A percentile compares a stretch with the other conserved stretches of the same genome.
phyloP scores from a whole-genome alignment of 2,113 vertebrate genomes.

The Puffinus mauretanicus region DNA sequence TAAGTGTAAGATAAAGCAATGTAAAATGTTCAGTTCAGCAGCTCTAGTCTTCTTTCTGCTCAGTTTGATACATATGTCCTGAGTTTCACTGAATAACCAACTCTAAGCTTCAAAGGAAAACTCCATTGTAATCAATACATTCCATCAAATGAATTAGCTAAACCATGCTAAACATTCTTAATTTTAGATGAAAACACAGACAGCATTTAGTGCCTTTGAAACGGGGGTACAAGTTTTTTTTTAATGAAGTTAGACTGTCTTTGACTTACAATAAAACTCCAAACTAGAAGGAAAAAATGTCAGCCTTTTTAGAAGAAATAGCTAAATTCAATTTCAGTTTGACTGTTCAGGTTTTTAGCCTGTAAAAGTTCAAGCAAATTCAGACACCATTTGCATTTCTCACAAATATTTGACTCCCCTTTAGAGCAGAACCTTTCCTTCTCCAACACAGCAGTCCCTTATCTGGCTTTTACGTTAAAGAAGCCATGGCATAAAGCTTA shows the following conservation, averaged over 20 bases:
- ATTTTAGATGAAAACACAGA: not conserved
- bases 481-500: not conserved
- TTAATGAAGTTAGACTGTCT: not conserved
- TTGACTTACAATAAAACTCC: not conserved
- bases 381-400: not conserved
- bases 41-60: not conserved
- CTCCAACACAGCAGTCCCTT: not conserved
- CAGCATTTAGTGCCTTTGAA: not conserved
- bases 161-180: not conserved
- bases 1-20: not conserved
- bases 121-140: not conserved
- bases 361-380: not conserved
- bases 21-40: not conserved
- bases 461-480: not conserved
- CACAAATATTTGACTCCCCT: not conserved
- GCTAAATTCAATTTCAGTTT: not conserved
- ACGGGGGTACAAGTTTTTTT: not conserved
- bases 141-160: not conserved
- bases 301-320: not conserved
- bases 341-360: not conserved
- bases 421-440: not conserved
- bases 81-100: not conserved
- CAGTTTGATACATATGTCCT: not conserved
- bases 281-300: not conserved
- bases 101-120: not conserved